Base-by-base conservation (phyloP, 1,140 invertebrate genomes). In the Drosophila serrata region DNA sequence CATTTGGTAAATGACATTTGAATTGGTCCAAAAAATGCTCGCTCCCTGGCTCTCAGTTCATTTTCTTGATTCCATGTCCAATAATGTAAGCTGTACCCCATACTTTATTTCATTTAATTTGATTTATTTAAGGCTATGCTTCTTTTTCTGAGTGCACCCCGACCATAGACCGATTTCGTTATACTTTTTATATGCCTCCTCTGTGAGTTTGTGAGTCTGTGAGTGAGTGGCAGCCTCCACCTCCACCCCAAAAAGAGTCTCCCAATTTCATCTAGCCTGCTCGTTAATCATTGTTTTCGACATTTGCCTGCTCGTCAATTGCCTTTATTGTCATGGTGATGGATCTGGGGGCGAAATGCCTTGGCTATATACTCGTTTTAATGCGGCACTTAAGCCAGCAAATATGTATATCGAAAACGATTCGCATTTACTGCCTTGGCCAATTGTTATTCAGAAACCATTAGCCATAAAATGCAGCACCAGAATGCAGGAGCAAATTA, bases 211-310 rank as follows among this genome's bases (percentile, higher is more conserved):
- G 22, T 24, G 43, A 13, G 42, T 49, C 56, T 63, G 58, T 70
- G 81, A 85, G 65, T 70, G 82, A 86, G 62, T 81, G 81, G 82
- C 67, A 77, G 70, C 69, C 57, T n/a, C 31, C 39, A 12, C 13
- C 40, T 15, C 17, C 37, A 11, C 40, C 42, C 31, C 22, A 33
- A 29, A 56, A 42, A 55, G 39, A 31, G 12, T 48, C 58, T 31
- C 53, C 40, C 76, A 59, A 46, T 67, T 70, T 43, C 60, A 65
- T 73, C 56, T 79, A 72, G 69, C 67, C 69, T 35, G 78, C 64
- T 90, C 85, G 85, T 90, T 90, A 90, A 90, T 90, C 85, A 90
- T 90, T 90, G 82, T 90, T 90, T 90, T 90, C 85, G 78, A 90
- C 85, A 90, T 90, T 77, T 77, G 86, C 81, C 78, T 61, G 75